Conservation (phyloP, 2,797 vertebrate genomes). For the Babyrousa celebensis region DNA sequence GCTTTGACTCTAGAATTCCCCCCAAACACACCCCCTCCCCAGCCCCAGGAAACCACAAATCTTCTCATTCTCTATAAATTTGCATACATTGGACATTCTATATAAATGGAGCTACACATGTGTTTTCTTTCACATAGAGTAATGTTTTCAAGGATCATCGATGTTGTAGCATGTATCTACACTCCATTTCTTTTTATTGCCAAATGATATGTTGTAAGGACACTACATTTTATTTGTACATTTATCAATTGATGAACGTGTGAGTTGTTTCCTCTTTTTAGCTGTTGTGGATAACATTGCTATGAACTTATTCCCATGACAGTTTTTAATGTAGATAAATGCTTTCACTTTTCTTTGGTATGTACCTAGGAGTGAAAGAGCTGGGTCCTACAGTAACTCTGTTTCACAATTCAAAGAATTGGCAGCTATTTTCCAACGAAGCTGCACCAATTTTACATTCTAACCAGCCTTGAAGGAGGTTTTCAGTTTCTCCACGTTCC, state of each 20-base stretch:
- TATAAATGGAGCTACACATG: neutral
- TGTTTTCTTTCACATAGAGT: neutral
- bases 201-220: neutral
- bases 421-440: neutral
- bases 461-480: neutral
- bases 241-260: neutral
- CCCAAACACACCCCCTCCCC: neutral
- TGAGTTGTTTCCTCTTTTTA: neutral
- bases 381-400: neutral
- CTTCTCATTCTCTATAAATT: neutral
- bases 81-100: neutral
- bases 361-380: neutral
- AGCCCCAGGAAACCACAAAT: neutral
- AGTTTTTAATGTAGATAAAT: neutral
- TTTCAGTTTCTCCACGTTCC: neutral
- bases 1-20: neutral
- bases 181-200: constrained; percentile 44
- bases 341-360: neutral
- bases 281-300: neutral
- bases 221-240: neutral
- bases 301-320: neutral
- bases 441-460: neutral
- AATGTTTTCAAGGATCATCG: neutral
- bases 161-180: neutral
- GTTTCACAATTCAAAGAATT: neutral